Evolutionary conservation across 2,888 invertebrate genomes (phyloP).

Genomic region (Caenorhabditis japonica): DNA sequence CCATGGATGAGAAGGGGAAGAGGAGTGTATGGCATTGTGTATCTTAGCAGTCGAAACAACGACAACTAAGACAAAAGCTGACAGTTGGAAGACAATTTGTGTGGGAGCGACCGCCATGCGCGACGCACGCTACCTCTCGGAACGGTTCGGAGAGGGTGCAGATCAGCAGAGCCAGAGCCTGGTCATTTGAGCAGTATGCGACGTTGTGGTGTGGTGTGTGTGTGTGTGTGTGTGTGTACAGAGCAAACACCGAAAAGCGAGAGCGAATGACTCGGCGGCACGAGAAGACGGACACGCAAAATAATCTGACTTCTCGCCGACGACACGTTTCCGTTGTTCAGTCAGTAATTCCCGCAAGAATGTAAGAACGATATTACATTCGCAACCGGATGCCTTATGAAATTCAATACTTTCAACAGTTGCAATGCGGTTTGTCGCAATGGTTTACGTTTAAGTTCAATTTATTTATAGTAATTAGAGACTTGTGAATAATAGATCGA

Average conservation of each 20-base stretch:
- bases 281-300: conserved; percentile 32
- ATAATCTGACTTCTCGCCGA: conserved; percentile 38
- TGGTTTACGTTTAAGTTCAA: no score
- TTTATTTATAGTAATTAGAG: no score
- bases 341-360: conserved; percentile 8
- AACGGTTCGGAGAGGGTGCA: conserved; percentile 48
- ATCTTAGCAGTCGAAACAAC: conserved; percentile 41
- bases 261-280: conserved; percentile 38
- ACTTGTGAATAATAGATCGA: no score
- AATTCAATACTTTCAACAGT: background rate
- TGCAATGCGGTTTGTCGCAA: conserved; percentile 2
- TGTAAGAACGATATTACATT: conserved; percentile 9
- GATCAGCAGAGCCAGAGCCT: conserved; percentile 44
- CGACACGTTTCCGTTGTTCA: conserved; percentile 27
- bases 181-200: conserved; percentile 48
- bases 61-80: conserved; percentile 49
- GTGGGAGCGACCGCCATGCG: conserved; percentile 15
- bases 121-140: conserved; percentile 21
- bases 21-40: conserved; percentile 19
- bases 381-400: conserved; percentile 1
- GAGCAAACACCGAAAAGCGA: conserved; percentile 50
- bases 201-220: conserved; percentile 39
- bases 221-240: conserved; percentile 46
- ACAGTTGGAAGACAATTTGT: conserved; percentile 28
- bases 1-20: conserved; percentile 4